Conservation (phyloP, 2,888 invertebrate genomes). For the Deilephila porcellus region DNA sequence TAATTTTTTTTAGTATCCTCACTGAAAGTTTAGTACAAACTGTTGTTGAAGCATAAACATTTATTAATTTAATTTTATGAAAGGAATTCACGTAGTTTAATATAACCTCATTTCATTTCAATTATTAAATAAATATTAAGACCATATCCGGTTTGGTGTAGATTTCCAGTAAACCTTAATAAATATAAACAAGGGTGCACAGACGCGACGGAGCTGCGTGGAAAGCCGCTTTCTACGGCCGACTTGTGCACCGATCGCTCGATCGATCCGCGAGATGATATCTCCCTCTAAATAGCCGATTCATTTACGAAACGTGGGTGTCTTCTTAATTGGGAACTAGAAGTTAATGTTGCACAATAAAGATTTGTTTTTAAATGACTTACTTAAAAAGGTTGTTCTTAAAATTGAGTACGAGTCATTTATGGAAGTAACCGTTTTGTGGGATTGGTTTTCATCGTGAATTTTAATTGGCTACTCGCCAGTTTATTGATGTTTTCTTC, state of each 20-base stretch:
- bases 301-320: constrained; percentile 11
- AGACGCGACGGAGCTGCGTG: constrained; percentile 30
- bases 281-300: constrained; percentile 7
- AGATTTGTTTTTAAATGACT: not conserved
- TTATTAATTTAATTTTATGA: no score
- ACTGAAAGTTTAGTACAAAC: not conserved
- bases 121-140: not conserved
- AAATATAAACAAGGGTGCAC: constrained; percentile 32
- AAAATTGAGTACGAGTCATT: no score
- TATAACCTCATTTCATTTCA: not conserved
- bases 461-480: no score
- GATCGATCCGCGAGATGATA: constrained; percentile 18
- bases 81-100: not conserved
- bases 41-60: no score
- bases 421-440: no score
- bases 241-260: constrained; percentile 38
- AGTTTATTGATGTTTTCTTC: no score
- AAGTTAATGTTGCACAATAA: not conserved
- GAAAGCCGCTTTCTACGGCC: constrained; percentile 44
- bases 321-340: constrained; percentile 6
- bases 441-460: no score
- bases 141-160: not conserved
- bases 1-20: not conserved
- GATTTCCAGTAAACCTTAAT: constrained; percentile 11
- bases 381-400: no score